Base-by-base conservation (phyloP, 2,113 vertebrate species). In the Paracyprichromis sp. region DNA sequence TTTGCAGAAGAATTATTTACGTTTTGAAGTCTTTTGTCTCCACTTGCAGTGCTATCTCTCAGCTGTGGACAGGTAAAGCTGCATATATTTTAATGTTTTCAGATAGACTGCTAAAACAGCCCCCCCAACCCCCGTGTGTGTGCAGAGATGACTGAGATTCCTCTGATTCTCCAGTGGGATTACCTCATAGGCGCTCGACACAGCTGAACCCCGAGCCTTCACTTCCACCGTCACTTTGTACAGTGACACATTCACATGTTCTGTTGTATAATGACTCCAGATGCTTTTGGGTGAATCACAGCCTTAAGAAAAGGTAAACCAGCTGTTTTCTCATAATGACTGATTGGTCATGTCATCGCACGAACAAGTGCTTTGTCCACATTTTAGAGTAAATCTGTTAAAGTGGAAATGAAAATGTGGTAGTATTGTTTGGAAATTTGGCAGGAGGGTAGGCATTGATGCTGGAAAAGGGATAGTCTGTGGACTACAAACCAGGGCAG, bases 391-490 rank as follows among this genome's bases (percentile, higher is more conserved):
- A 47, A 89, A 80, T 84, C 73, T 84, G 80, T 54, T 53, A 59
- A 43, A 1, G 31, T 83, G 45, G 80, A 87, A 90, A 47, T 26
- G 29, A 52, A 52, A 84, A 61, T 82, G 29, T 79, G 79, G 78
- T 16, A 34, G 82, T 80, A 84, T 34, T 79, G 26, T 86, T 83
- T 52, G 61, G 38, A 84, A 78, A 87, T 29, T 43, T 5, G 82
- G 34, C 52, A 10, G n/a, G 2, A 8, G 16, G 43, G n/a, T 11
- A 10, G 34, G n/a, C 29, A 19, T n/a, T 24, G 26, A 61, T 4
- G 54, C 59, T 31, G 80, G 82, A 88, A 85, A 89, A 45, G 73
- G 63, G 83, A 83, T 91, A 87, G 89, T 90, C 90, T 94, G 87
- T 90, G 82, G 80, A 87, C 78, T 78, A 80, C 31, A 71, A 88